Conservation (phyloP, 2,797 vertebrate species). For the Phaenicophaeus curvirostris region DNA sequence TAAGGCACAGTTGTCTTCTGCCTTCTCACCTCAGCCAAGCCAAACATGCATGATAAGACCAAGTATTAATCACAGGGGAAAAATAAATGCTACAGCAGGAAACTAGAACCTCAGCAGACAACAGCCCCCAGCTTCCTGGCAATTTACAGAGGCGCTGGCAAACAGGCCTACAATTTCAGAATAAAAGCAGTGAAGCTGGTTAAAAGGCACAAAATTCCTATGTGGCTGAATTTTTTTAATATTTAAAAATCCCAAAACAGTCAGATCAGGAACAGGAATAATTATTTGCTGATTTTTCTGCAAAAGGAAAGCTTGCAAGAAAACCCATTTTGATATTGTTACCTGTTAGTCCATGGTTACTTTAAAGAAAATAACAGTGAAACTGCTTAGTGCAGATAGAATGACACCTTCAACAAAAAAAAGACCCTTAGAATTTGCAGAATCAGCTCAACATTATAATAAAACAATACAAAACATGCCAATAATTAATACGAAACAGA, state of each 20-base stretch:
- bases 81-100: conserved; percentile 4
- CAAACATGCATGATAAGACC: conserved; percentile 7
- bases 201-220: neutral
- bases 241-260: neutral
- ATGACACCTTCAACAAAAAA: neutral
- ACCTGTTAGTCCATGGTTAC: neutral
- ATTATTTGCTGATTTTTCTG: neutral
- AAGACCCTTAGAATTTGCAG: neutral
- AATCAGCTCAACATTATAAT: neutral
- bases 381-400: neutral
- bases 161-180: conserved; percentile 32
- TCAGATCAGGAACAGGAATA: neutral
- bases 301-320: neutral
- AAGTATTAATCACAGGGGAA: neutral
- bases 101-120: conserved; percentile 2
- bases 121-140: neutral
- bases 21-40: neutral
- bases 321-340: neutral
- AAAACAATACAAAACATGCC: neutral
- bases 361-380: neutral
- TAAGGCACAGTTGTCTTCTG: neutral
- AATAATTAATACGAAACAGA: neutral
- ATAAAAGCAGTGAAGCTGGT: conserved; percentile 12
- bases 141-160: neutral
- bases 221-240: neutral